Evolutionary conservation across 2,888 invertebrate genomes (phyloP).

Genomic region (Spodoptera littoralis): DNA sequence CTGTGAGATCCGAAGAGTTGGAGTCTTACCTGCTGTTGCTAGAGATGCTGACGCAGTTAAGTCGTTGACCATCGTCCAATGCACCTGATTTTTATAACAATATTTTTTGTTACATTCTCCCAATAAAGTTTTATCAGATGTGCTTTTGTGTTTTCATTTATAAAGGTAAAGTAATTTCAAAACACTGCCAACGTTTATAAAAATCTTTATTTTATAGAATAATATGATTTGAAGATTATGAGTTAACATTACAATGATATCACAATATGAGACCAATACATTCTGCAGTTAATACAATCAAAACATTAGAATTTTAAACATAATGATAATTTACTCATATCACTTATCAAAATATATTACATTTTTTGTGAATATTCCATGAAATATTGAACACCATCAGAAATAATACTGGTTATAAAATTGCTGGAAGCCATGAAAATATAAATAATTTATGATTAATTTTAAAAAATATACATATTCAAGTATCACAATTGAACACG

Average conservation of each 20-base stretch:
- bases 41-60: constrained; percentile 74
- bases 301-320: constrained; percentile 26
- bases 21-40: constrained; percentile 77
- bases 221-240: constrained; percentile 45
- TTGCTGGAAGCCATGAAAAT: constrained; percentile 18
- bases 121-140: constrained; percentile 68
- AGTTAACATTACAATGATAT: constrained; percentile 68
- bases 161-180: constrained; percentile 1
- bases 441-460: constrained; percentile 1
- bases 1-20: constrained; percentile 84
- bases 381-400: constrained; percentile 16
- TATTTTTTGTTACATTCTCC: constrained; percentile 64
- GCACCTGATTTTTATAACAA: constrained; percentile 69
- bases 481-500: constrained; percentile 22
- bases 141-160: constrained; percentile 35
- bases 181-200: constrained; percentile 7
- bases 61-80: constrained; percentile 81
- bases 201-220: constrained; percentile 45
- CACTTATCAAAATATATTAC: constrained; percentile 48
- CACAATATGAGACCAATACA: constrained; percentile 83
- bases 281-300: constrained; percentile 57
- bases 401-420: constrained; percentile 53
- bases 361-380: constrained; percentile 14
- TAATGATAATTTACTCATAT: constrained; percentile 27
- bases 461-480: constrained; percentile 6